These are phyloP conservation scores for Montipora efflorescens DNA, from an alignment of 64 coral and sea anemone species.

Conservation along the genomic window DNA sequence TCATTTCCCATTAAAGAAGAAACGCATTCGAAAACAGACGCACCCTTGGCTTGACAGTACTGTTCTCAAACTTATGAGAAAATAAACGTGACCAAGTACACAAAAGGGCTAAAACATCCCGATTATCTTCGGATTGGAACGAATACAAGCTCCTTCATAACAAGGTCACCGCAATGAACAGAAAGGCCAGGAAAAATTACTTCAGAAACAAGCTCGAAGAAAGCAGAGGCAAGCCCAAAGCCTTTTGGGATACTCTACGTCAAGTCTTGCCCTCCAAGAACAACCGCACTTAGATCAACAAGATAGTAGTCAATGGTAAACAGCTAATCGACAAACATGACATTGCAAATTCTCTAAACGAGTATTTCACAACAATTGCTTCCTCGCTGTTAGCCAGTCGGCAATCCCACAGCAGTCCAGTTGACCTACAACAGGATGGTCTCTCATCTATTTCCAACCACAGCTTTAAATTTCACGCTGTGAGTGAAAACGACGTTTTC, in stretches of 20 bases:
- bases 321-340: constrained; percentile 2
- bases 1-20: background rate
- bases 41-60: constrained; percentile 34
- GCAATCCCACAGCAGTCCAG: too few species aligned
- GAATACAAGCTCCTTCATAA: too few species aligned
- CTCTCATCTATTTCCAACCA: too few species aligned
- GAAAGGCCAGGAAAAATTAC: too few species aligned
- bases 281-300: background rate
- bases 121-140: too few species aligned
- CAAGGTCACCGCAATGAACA: too few species aligned
- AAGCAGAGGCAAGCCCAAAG: constrained; percentile 31
- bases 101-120: too few species aligned
- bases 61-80: background rate
- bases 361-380: constrained; percentile 1
- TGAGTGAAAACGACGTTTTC: constrained; percentile 10
- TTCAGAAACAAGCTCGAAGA: constrained; percentile 22
- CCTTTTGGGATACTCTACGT: constrained; percentile 45
- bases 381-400: too few species aligned
- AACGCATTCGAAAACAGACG: background rate
- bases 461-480: too few species aligned
- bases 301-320: constrained; percentile 29
- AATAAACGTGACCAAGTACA: too few species aligned
- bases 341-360: constrained; percentile 29
- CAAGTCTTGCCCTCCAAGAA: constrained; percentile 40
- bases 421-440: too few species aligned